Conservation (phyloP, 2,797 vertebrate species). For the Australoheros facetus region DNA sequence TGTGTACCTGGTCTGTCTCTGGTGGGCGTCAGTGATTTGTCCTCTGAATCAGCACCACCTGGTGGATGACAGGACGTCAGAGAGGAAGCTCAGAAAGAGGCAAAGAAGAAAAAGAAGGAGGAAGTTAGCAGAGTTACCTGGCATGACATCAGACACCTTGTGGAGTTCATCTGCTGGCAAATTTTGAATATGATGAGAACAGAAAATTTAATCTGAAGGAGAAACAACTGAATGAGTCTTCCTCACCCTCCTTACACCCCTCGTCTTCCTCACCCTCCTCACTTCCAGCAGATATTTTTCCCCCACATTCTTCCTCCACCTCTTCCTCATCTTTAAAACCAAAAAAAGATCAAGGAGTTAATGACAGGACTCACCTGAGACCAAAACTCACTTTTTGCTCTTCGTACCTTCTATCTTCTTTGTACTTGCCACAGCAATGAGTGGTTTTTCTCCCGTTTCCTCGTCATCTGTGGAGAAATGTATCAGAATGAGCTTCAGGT, state of each 20-base stretch:
- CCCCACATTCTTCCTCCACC: neutral
- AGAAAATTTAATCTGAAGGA: neutral
- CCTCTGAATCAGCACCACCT: neutral
- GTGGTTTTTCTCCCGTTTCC: neutral
- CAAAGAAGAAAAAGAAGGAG: neutral
- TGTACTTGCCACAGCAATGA: neutral
- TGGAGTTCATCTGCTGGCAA: constrained; percentile 5
- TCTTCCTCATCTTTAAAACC: neutral
- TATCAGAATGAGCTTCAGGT: neutral
- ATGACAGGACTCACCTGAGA: neutral
- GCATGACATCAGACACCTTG: neutral
- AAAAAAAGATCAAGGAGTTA: neutral
- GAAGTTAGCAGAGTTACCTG: neutral
- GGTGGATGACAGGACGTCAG: neutral
- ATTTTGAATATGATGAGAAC: neutral
- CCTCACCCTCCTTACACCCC: neutral
- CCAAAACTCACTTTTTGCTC: neutral
- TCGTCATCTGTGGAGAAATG: constrained; percentile 8
- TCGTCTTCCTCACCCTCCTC: constrained; percentile 1
- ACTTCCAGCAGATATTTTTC: neutral
- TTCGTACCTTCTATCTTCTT: constrained; percentile 21
- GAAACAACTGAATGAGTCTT: neutral
- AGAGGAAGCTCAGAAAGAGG: neutral
- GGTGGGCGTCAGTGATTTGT: neutral
- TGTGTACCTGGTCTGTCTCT: constrained; percentile 35